Evolutionary conservation across 2,888 invertebrate species (phyloP).

Genomic region (Tridacna crocea): DNA sequence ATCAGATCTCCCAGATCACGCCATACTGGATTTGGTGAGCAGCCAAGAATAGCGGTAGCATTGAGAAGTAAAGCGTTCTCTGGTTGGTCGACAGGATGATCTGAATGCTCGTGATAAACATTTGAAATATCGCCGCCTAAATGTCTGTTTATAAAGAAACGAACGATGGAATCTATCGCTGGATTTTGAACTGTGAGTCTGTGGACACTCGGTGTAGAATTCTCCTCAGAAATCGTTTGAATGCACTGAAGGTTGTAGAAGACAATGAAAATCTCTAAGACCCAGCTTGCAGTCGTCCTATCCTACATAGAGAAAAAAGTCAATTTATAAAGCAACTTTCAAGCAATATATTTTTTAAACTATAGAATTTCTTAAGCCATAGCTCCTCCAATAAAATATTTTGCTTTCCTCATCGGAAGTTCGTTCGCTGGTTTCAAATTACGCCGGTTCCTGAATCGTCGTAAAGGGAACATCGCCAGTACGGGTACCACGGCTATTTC

Average conservation of each 20-base stretch:
- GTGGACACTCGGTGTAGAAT: neutral
- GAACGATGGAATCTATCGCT: conserved; percentile 12
- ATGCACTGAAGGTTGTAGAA: neutral
- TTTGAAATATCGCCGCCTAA: neutral
- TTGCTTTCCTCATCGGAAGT: too few species aligned
- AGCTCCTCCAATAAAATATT: too few species aligned
- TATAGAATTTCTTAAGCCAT: too few species aligned
- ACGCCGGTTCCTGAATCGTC: too few species aligned
- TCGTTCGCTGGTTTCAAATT: too few species aligned
- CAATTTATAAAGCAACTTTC: too few species aligned
- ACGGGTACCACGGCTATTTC: too few species aligned
- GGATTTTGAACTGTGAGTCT: conserved; percentile 1
- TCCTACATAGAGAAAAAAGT: neutral
- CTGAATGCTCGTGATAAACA: neutral
- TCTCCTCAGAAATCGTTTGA: neutral
- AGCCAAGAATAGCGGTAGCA: conserved; percentile 1
- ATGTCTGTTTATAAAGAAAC: conserved; percentile 15
- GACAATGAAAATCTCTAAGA: neutral
- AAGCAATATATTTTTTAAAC: too few species aligned
- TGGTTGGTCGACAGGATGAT: neutral
- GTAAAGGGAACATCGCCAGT: too few species aligned
- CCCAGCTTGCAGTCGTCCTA: neutral
- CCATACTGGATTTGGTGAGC: neutral
- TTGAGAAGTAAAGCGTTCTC: conserved; percentile 10
- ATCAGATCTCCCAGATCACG: conserved; percentile 9